Percentiles rank a stretch among this genome's conserved stretches.
Evolutionary conservation across 2,888 invertebrate species (phyloP).

Genomic region (Heliconius aoede): DNA sequence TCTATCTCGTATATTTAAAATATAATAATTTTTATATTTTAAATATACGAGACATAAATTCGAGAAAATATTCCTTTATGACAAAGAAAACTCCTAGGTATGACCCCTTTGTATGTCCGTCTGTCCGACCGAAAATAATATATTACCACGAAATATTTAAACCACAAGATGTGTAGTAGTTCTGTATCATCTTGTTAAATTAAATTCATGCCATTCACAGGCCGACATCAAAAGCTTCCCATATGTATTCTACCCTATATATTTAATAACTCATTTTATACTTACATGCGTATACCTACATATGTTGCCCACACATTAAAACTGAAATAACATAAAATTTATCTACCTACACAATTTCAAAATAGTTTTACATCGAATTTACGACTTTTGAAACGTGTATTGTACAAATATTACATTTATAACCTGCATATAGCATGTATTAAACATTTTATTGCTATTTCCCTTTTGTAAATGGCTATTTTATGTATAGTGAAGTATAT

Average conservation of each 20-base stretch:
- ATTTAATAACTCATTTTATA: constrained; percentile 11
- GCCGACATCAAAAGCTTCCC: neutral
- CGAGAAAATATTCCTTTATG: neutral
- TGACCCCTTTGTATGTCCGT: too few species aligned
- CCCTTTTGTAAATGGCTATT: neutral
- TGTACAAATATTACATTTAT: neutral
- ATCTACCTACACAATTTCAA: neutral
- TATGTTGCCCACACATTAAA: neutral
- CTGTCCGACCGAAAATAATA: neutral
- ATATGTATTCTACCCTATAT: neutral
- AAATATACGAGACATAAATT: too few species aligned
- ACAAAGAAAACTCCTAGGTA: neutral
- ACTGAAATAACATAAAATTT: neutral
- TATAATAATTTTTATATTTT: too few species aligned
- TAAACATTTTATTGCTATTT: neutral
- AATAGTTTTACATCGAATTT: neutral
- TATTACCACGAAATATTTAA: neutral
- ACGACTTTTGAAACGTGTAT: neutral
- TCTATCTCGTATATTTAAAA: too few species aligned
- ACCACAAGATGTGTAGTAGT: neutral
- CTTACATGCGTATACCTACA: neutral
- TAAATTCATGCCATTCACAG: too few species aligned
- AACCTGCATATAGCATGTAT: neutral
- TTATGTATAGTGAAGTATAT: too few species aligned
- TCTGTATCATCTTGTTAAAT: too few species aligned